Evolutionary conservation across 2,113 vertebrate genomes (phyloP).

Genomic region (Pantherophis guttatus): DNA sequence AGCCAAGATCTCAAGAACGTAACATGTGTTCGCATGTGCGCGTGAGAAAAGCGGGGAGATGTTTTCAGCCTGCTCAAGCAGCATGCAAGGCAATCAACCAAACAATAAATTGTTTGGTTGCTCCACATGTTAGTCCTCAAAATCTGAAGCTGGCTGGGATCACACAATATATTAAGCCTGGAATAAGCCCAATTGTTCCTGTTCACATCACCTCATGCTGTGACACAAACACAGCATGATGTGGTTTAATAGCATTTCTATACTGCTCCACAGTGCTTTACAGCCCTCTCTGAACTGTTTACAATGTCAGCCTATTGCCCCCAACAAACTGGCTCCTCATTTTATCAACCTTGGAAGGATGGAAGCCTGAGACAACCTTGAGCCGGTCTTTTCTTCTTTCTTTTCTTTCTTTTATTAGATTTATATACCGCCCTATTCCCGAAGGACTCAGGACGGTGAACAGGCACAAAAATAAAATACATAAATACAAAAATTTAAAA

Average conservation of each 20-base stretch:
- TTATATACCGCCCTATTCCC: too few species aligned
- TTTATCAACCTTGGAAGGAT: not conserved
- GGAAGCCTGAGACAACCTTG: not conserved
- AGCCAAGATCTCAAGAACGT: not conserved
- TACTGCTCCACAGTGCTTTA: not conserved
- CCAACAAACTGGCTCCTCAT: not conserved
- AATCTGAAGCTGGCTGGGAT: not conserved
- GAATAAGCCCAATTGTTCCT: not conserved
- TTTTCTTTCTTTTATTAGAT: too few species aligned
- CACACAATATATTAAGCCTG: not conserved
- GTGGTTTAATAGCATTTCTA: not conserved
- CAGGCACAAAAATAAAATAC: too few species aligned
- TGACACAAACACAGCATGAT: not conserved
- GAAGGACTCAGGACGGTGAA: too few species aligned
- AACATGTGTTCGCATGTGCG: not conserved
- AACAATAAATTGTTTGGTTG: not conserved
- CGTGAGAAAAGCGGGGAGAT: not conserved
- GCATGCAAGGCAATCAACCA: not conserved
- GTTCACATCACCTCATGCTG: not conserved
- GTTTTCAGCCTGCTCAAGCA: not conserved
- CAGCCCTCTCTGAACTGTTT: not conserved
- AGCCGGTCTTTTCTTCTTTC: not conserved
- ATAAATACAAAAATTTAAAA: too few species aligned
- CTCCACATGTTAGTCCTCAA: not conserved
- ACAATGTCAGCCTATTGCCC: not conserved